Evolutionary conservation across 2,797 vertebrate genomes (phyloP).

Genomic region (Phataginus tricuspis): DNA sequence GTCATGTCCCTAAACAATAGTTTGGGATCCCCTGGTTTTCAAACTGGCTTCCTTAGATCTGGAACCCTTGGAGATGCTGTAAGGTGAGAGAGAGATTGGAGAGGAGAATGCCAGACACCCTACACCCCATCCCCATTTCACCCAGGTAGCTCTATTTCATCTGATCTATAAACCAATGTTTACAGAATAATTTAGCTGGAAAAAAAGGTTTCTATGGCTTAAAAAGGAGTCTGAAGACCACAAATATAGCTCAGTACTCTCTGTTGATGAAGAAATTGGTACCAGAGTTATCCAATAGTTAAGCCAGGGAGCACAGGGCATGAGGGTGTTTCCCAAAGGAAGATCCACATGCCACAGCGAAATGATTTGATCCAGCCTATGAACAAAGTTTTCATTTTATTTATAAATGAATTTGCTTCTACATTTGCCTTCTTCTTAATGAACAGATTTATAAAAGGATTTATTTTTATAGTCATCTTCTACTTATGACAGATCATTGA

Average conservation of each 20-base stretch:
- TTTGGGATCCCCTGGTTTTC: neutral
- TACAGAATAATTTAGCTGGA: neutral
- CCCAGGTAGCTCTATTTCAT: neutral
- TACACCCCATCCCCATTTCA: neutral
- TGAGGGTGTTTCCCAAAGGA: neutral
- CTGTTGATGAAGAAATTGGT: neutral
- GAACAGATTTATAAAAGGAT: neutral
- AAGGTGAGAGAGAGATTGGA: neutral
- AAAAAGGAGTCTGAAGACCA: neutral
- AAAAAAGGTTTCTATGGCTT: neutral
- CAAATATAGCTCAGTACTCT: neutral
- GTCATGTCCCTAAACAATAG: neutral
- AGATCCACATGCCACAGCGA: neutral
- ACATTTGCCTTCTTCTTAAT: neutral
- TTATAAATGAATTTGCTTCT: neutral
- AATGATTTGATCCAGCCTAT: neutral
- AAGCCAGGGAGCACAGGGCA: neutral
- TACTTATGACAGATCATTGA: neutral
- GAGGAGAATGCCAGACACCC: neutral
- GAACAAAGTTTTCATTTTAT: neutral
- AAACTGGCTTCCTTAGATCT: neutral
- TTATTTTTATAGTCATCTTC: neutral
- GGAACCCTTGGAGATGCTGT: neutral
- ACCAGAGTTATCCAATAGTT: neutral
- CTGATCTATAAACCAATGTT: neutral